A percentile compares a stretch with the other conserved stretches of the same genome.
Conservation (phyloP, 1,140 invertebrate species). For the Sycophaga agraensis region DNA sequence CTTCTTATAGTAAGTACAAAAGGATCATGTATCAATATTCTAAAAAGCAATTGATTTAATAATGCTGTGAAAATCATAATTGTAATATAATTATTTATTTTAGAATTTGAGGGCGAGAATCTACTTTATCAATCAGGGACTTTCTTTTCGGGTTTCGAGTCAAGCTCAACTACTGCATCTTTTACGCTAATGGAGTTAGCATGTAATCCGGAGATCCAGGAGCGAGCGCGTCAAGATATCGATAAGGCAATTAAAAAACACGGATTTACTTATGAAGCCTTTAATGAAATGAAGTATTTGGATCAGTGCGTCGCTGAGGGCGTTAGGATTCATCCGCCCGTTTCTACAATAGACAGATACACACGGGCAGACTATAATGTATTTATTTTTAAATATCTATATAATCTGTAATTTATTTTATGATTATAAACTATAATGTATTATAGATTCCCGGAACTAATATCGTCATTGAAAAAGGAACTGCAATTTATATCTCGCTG, state of each 20-base stretch:
- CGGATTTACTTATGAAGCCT: constrained; percentile 43
- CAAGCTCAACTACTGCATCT: constrained; percentile 57
- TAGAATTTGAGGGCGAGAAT: constrained; percentile 44
- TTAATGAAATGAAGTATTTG: constrained; percentile 49
- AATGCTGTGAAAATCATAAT: too few relatives aligned
- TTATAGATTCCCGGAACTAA: constrained; percentile 46
- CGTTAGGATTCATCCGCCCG: constrained; percentile 63
- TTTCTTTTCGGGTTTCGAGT: constrained; percentile 62
- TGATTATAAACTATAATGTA: not conserved
- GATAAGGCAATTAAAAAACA: constrained; percentile 48
- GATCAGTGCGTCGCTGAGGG: constrained; percentile 46
- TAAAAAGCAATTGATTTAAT: too few relatives aligned
- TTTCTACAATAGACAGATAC: constrained; percentile 61
- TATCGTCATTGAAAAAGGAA: constrained; percentile 47
- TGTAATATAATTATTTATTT: constrained; percentile 38
- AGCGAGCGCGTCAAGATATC: constrained; percentile 63
- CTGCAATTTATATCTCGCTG: constrained; percentile 36
- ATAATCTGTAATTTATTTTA: not conserved
- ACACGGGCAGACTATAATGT: constrained; percentile 53
- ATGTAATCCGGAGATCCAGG: constrained; percentile 39
- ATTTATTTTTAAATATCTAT: too few relatives aligned
- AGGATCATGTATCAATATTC: not conserved
- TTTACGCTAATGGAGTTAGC: constrained; percentile 55
- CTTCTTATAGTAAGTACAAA: constrained; percentile 43
- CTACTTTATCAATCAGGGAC: constrained; percentile 42